Conservation (phyloP, 2,797 vertebrate species). For the Pantherophis alleghaniensis region DNA sequence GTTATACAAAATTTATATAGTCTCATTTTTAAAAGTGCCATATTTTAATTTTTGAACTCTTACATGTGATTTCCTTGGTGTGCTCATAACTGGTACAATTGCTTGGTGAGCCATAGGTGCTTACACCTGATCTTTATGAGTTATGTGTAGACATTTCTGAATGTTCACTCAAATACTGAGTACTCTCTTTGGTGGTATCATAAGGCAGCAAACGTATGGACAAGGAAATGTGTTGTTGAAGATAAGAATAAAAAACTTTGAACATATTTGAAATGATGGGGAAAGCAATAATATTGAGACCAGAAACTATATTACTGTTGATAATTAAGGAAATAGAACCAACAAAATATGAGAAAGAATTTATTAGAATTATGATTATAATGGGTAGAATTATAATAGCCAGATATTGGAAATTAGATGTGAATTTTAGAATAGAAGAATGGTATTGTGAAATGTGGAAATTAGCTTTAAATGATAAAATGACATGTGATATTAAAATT, state of each 20-base stretch:
- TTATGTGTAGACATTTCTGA: not conserved
- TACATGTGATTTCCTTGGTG: fast-evolving
- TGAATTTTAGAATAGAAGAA: too few relatives aligned
- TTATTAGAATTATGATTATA: too few relatives aligned
- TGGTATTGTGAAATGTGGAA: too few relatives aligned
- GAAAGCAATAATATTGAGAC: too few relatives aligned
- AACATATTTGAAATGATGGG: too few relatives aligned
- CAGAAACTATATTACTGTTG: too few relatives aligned
- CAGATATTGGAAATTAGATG: too few relatives aligned
- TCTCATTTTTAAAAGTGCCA: constrained; percentile 8
- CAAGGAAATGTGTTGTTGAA: not conserved
- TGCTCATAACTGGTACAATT: not conserved
- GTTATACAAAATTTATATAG: constrained; percentile 4
- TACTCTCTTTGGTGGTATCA: not conserved
- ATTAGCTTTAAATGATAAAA: too few relatives aligned
- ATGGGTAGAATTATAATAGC: too few relatives aligned
- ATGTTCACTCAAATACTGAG: not conserved
- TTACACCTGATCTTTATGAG: not conserved
- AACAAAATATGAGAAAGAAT: too few relatives aligned
- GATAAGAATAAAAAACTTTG: not conserved
- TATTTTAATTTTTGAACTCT: not conserved
- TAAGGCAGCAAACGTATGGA: not conserved
- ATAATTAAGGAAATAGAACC: too few relatives aligned
- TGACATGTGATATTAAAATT: too few relatives aligned
- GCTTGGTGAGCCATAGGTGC: fast-evolving